These are phyloP conservation scores for Drosophila seclusa DNA, from an alignment of 2,888 invertebrate species.

Conservation along the genomic window DNA sequence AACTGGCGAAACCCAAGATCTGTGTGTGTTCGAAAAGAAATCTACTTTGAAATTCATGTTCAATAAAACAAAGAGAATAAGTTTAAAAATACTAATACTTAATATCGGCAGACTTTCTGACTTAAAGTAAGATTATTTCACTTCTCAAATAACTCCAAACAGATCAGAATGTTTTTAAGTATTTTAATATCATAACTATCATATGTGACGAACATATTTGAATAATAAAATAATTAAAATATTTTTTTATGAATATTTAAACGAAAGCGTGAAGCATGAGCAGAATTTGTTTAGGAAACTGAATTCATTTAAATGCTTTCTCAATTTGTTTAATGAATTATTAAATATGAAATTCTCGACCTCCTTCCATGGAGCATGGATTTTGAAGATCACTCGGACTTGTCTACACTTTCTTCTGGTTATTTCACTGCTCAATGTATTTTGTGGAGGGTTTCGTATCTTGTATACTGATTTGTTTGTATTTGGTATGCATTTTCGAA, in stretches of 20 bases:
- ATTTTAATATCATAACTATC: background rate
- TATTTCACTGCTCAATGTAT: conserved; percentile 48
- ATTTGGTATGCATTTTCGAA: conserved; percentile 74
- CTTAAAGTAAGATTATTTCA: background rate
- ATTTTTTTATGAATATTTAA: background rate
- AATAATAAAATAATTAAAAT: background rate
- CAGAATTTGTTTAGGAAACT: background rate
- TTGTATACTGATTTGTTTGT: conserved; percentile 82
- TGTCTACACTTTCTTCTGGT: conserved; percentile 32
- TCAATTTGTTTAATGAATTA: background rate
- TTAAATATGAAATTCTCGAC: background rate
- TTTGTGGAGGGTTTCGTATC: conserved; percentile 55
- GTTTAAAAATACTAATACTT: background rate
- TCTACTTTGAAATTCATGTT: background rate
- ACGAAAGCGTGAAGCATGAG: background rate
- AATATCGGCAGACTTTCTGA: background rate
- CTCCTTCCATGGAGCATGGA: background rate
- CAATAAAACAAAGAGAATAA: background rate
- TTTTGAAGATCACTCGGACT: conserved; percentile 26
- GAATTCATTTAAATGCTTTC: background rate
- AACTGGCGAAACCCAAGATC: background rate
- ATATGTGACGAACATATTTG: background rate
- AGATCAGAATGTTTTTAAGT: too few relatives aligned
- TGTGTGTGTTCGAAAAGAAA: background rate
- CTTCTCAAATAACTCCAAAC: background rate